Percentiles rank a stretch among this genome's conserved stretches.
phyloP scores from a whole-genome alignment of 1,140 invertebrate species.

The Scaptomyza montana region DNA sequence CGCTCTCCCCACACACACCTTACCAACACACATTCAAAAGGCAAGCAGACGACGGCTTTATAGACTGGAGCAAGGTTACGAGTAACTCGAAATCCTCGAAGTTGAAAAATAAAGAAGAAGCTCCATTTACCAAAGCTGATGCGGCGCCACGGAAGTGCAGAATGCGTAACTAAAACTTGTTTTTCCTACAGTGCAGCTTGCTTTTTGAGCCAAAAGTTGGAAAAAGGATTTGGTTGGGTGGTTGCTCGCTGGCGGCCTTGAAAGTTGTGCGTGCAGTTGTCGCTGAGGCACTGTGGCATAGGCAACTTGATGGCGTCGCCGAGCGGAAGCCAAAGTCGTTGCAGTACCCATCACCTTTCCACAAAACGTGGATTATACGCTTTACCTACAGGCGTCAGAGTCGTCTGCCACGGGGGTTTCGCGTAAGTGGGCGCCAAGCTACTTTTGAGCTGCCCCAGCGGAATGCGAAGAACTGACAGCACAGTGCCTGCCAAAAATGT shows the following conservation, averaged over 20 bases:
- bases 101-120: conserved; percentile 22
- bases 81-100: conserved; percentile 13
- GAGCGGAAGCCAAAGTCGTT: conserved; percentile 50
- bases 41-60: conserved; percentile 15
- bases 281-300: not conserved
- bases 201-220: conserved; percentile 2
- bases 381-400: conserved; percentile 44
- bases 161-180: conserved; percentile 74
- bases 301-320: conserved; percentile 38
- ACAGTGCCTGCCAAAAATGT: conserved; percentile 18
- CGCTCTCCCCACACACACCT: not conserved
- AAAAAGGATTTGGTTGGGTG: not conserved
- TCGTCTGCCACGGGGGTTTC: conserved; percentile 17
- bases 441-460: conserved; percentile 8
- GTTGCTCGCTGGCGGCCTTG: conserved; percentile 58
- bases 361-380: conserved; percentile 35
- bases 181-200: conserved; percentile 70
- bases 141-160: conserved; percentile 76
- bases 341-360: not conserved
- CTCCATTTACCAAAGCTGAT: conserved; percentile 46
- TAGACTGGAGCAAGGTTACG: conserved; percentile 47
- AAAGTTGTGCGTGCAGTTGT: conserved; percentile 56
- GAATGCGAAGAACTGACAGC: not conserved
- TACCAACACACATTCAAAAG: not conserved
- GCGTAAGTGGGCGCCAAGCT: not conserved